Conservation (phyloP, 23 tunicate species). For the Trididemnum miniatum region DNA sequence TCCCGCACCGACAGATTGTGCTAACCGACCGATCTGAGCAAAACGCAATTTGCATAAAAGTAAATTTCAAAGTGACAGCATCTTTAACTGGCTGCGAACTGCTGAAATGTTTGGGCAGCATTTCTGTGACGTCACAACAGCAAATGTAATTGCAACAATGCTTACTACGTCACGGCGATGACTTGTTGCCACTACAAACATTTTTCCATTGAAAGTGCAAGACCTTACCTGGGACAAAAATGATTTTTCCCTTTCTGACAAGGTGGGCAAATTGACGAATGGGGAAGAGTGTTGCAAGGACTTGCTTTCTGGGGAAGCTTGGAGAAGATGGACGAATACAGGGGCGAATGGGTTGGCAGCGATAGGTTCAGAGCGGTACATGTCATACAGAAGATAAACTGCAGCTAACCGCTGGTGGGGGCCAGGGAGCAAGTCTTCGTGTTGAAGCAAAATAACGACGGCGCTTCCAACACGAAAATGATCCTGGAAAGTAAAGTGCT, state of each 20-base stretch:
- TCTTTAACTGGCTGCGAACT: too few species aligned
- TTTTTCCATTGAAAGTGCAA: too few species aligned
- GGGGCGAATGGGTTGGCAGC: constrained; percentile 90
- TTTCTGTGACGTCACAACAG: too few species aligned
- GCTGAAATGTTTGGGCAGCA: too few species aligned
- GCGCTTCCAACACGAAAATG: constrained; percentile 85
- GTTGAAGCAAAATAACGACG: constrained; percentile 76
- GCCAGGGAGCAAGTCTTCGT: constrained; percentile 74
- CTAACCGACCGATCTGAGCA: too few species aligned
- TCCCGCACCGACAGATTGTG: too few species aligned
- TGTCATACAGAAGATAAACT: constrained; percentile 79
- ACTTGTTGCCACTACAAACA: too few species aligned
- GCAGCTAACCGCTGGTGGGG: constrained; percentile 87
- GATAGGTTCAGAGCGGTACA: constrained; percentile 72
- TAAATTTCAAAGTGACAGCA: too few species aligned
- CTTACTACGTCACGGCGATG: too few species aligned
- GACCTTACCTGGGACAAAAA: constrained; percentile 62
- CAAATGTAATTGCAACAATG: too few species aligned
- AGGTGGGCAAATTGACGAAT: constrained; percentile 58
- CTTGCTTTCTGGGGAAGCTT: constrained; percentile 31
- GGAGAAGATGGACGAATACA: constrained; percentile 78
- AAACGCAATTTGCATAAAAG: too few species aligned
- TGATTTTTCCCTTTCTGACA: constrained; percentile 63
- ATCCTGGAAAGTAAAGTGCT: constrained; percentile 36
- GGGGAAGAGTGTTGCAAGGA: constrained; percentile 10